Conservation (phyloP, 2,797 vertebrate genomes). For the Sebastes matsubarae region DNA sequence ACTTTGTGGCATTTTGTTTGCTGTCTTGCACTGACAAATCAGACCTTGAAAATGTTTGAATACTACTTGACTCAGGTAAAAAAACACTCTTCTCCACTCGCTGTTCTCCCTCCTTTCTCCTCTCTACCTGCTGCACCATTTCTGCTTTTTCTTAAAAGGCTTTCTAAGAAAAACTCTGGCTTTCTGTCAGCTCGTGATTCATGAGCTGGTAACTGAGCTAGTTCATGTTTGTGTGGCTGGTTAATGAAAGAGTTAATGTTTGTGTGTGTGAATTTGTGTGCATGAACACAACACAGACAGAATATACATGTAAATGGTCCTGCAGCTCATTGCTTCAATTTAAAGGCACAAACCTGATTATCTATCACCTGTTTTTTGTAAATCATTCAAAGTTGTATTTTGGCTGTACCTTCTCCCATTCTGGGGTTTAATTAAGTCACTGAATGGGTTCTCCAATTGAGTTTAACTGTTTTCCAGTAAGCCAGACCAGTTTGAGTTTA, state of each 20-base stretch:
- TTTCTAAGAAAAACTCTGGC: conserved; percentile 5
- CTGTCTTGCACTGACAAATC: neutral
- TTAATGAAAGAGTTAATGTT: conserved; percentile 21
- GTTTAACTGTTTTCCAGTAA: neutral
- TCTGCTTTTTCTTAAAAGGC: conserved; percentile 1
- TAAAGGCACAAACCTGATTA: neutral
- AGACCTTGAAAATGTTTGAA: neutral
- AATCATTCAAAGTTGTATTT: neutral
- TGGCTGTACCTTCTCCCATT: neutral
- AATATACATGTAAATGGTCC: neutral
- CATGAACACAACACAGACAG: neutral
- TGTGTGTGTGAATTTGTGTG: neutral
- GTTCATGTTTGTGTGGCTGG: conserved; percentile 1
- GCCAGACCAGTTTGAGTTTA: neutral
- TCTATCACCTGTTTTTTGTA: neutral
- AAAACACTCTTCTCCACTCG: neutral
- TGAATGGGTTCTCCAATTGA: conserved; percentile 1
- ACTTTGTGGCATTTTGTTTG: neutral
- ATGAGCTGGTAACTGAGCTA: conserved; percentile 4
- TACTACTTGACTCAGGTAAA: neutral
- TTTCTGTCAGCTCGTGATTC: conserved; percentile 28
- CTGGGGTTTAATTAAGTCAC: neutral
- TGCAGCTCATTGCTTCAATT: neutral
- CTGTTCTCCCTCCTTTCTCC: neutral
- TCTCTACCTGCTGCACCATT: neutral